These are phyloP conservation scores for Eubasilissa regina DNA, from an alignment of 1,140 invertebrate genomes.

Conservation along the genomic window DNA sequence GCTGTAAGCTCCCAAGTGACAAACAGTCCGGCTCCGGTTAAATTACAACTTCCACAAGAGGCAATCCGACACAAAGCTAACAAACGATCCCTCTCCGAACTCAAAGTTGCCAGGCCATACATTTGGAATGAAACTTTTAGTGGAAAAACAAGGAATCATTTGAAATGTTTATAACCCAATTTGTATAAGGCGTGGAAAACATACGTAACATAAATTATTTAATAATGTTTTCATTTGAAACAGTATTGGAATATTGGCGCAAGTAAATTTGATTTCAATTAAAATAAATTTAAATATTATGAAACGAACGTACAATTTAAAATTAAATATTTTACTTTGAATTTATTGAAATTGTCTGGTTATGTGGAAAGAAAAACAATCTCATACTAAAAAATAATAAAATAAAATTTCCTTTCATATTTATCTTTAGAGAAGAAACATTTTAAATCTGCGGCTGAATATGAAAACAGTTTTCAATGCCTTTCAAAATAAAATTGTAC, in stretches of 20 bases:
- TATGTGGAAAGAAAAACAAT: neutral
- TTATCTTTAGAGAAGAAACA: neutral
- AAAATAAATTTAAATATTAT: no score
- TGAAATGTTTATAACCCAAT: conserved; percentile 44
- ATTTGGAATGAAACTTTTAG: conserved; percentile 40
- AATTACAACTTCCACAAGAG: conserved; percentile 52
- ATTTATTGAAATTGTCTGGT: neutral
- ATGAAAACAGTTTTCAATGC: neutral
- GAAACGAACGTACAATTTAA: no score
- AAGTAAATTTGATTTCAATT: no score
- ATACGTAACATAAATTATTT: neutral
- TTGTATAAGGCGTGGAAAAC: neutral
- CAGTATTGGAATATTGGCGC: no score
- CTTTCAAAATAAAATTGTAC: conserved; percentile 22
- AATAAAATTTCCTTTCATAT: neutral
- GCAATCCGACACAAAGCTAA: conserved; percentile 52
- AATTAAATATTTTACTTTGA: neutral
- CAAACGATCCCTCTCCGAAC: conserved; percentile 49
- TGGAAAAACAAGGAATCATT: conserved; percentile 37
- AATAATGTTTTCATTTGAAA: neutral
- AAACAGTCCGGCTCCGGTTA: conserved; percentile 49
- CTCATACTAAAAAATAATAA: neutral
- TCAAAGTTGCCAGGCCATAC: conserved; percentile 43
- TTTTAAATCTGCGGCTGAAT: neutral
- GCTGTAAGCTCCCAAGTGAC: conserved; percentile 48